phyloP scores from a whole-genome alignment of 2,113 vertebrate species.

The Chaetops frenatus region DNA sequence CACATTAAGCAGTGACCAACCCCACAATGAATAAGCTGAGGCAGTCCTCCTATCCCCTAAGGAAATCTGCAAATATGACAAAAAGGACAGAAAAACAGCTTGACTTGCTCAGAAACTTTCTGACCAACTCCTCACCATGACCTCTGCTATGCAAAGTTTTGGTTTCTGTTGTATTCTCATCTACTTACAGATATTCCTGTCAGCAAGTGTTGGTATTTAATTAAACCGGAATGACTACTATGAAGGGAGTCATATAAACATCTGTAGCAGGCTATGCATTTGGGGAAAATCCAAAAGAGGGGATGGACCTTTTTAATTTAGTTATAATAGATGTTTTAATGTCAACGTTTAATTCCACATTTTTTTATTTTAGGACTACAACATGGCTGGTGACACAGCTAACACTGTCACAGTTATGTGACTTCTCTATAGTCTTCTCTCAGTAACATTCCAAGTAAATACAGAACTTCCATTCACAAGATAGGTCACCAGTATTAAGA shows the following conservation, averaged over 20 bases:
- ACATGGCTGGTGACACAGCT: neutral
- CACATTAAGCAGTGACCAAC: neutral
- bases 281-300: neutral
- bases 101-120: neutral
- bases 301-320: neutral
- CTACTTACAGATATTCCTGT: neutral
- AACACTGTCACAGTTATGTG: neutral
- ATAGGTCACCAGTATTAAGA: neutral
- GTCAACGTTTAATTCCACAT: neutral
- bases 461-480: neutral
- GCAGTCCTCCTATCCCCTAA: neutral
- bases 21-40: neutral
- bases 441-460: neutral
- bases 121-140: neutral
- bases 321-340: neutral
- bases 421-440: neutral
- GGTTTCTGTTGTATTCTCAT: neutral
- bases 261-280: neutral
- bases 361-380: neutral
- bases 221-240: neutral
- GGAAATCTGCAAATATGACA: neutral
- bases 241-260: neutral
- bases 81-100: neutral
- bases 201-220: neutral
- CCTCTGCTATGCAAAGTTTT: neutral